Evolutionary conservation across 2,888 invertebrate species (phyloP).

Genomic region (Macropis europaea): DNA sequence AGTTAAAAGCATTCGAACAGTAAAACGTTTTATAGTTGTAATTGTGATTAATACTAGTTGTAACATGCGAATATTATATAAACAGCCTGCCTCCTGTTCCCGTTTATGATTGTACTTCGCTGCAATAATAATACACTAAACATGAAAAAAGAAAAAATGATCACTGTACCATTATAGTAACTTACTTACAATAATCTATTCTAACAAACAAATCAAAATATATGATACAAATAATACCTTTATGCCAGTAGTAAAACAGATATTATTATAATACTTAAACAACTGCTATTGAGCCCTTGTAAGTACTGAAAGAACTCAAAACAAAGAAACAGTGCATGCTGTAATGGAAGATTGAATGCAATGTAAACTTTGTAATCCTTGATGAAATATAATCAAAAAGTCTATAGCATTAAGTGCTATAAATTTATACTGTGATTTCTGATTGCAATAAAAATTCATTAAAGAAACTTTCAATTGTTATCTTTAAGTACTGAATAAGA

Average conservation of each 20-base stretch:
- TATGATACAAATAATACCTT: neutral
- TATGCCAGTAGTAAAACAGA: conserved; percentile 8
- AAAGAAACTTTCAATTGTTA: neutral
- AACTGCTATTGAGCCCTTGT: neutral
- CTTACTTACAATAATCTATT: conserved; percentile 16
- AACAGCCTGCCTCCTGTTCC: too few species aligned
- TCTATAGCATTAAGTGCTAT: neutral
- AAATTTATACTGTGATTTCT: conserved; percentile 8
- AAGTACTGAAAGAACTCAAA: conserved; percentile 17
- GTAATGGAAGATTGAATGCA: neutral
- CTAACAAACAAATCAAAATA: conserved; percentile 31
- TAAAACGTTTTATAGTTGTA: too few species aligned
- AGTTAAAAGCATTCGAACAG: too few species aligned
- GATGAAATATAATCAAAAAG: conserved; percentile 14
- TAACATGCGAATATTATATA: too few species aligned
- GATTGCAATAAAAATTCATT: conserved; percentile 29
- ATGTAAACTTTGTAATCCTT: conserved; percentile 11
- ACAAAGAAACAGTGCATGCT: neutral
- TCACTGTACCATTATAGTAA: conserved; percentile 6
- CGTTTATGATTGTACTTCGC: too few species aligned
- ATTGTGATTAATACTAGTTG: too few species aligned
- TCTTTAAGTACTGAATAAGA: neutral
- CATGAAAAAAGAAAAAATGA: neutral
- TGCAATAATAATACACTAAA: conserved; percentile 26
- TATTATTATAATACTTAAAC: neutral